A percentile compares a stretch with the other conserved stretches of the same genome.
Evolutionary conservation across 2,888 invertebrate genomes (phyloP).

Genomic region (Microdon myrmicae): DNA sequence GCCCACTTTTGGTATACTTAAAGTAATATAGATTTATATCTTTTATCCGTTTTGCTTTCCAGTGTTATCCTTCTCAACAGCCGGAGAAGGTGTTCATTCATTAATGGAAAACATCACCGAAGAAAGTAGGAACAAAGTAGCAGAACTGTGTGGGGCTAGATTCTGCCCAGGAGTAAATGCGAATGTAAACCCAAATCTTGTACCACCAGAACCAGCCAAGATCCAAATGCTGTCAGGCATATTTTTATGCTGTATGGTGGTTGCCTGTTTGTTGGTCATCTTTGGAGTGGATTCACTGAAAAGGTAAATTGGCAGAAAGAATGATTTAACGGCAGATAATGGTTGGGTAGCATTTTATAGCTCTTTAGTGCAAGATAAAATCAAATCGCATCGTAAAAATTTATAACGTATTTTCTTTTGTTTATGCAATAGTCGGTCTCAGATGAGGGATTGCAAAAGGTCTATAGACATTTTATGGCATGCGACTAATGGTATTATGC

Average conservation of each 20-base stretch:
- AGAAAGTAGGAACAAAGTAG: constrained; percentile 61
- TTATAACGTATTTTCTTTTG: too few species aligned
- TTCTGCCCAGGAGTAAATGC: constrained; percentile 74
- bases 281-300: constrained; percentile 84
- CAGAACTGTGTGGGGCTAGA: constrained; percentile 77
- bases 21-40: background rate
- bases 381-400: too few species aligned
- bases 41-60: constrained; percentile 1
- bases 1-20: background rate
- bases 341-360: too few species aligned
- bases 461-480: too few species aligned
- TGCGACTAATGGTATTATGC: too few species aligned
- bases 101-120: constrained; percentile 24
- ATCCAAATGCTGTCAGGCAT: constrained; percentile 83
- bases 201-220: constrained; percentile 77
- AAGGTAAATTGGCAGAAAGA: constrained; percentile 68
- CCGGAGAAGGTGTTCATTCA: constrained; percentile 13
- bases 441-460: too few species aligned
- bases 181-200: constrained; percentile 74
- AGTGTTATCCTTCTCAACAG: constrained; percentile 58
- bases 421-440: too few species aligned
- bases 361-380: too few species aligned
- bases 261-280: constrained; percentile 79
- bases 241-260: constrained; percentile 81
- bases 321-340: too few species aligned